Conservation (phyloP, 2,888 invertebrate species). For the Oligia strigilis region DNA sequence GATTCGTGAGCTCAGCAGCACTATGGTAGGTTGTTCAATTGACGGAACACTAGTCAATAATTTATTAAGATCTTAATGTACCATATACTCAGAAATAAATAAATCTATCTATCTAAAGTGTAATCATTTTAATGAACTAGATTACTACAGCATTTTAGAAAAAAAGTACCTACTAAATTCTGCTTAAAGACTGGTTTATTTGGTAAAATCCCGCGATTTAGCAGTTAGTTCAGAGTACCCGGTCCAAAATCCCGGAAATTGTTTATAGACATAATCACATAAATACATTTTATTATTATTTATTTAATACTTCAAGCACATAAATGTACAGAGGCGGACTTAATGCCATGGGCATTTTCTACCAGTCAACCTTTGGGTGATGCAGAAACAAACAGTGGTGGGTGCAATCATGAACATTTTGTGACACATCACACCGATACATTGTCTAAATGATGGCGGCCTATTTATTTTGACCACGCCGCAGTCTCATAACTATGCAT, state of each 20-base stretch:
- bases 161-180: background rate
- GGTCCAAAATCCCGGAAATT: constrained; percentile 7
- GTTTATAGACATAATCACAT: constrained; percentile 14
- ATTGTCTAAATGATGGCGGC: constrained; percentile 33
- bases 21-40: too few relatives aligned
- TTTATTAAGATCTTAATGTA: too few relatives aligned
- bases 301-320: too few relatives aligned
- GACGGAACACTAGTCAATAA: too few relatives aligned
- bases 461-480: constrained; percentile 43
- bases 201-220: constrained; percentile 8
- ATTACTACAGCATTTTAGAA: background rate
- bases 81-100: too few relatives aligned
- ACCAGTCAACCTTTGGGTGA: too few relatives aligned
- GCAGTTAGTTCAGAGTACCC: background rate
- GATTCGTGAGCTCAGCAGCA: too few relatives aligned
- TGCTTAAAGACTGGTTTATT: background rate
- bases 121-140: background rate
- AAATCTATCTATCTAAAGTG: background rate
- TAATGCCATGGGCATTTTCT: too few relatives aligned
- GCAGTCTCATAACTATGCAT: constrained; percentile 69
- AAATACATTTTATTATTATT: background rate
- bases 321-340: too few relatives aligned
- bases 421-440: constrained; percentile 12
- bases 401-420: background rate
- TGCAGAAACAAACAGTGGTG: too few relatives aligned